Evolutionary conservation across 2,113 vertebrate species (phyloP).

Genomic region (Tyrannus savana): DNA sequence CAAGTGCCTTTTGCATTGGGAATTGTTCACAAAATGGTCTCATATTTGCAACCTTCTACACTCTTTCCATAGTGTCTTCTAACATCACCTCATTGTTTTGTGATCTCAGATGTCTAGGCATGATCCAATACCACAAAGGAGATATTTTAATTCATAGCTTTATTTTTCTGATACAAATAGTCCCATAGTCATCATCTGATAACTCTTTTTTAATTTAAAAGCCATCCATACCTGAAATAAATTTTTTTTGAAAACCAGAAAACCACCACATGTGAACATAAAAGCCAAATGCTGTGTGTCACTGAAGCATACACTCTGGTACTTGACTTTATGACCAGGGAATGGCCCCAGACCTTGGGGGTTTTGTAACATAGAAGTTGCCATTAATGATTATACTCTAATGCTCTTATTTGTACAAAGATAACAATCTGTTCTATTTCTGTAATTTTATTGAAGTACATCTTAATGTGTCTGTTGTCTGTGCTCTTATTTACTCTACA

Average conservation of each 20-base stretch:
- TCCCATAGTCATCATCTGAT: background rate
- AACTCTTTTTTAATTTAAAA: background rate
- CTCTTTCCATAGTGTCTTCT: background rate
- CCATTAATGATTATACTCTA: background rate
- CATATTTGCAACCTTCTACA: background rate
- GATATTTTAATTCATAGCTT: background rate
- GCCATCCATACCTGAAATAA: background rate
- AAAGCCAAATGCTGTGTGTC: background rate
- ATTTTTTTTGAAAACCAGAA: background rate
- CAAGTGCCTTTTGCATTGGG: background rate
- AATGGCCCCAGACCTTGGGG: rapidly evolving
- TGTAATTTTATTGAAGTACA: background rate
- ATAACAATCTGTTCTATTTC: background rate
- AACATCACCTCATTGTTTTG: background rate
- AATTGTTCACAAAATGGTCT: background rate
- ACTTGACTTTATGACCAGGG: background rate
- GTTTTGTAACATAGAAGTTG: background rate
- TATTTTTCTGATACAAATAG: background rate
- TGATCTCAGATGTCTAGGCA: background rate
- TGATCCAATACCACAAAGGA: background rate
- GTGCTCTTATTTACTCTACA: background rate
- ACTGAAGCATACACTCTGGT: background rate
- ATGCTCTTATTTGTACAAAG: background rate
- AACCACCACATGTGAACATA: background rate
- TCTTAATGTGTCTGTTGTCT: background rate